phyloP scores from a whole-genome alignment of 2,113 vertebrate species.

The Notechis scutatus region DNA sequence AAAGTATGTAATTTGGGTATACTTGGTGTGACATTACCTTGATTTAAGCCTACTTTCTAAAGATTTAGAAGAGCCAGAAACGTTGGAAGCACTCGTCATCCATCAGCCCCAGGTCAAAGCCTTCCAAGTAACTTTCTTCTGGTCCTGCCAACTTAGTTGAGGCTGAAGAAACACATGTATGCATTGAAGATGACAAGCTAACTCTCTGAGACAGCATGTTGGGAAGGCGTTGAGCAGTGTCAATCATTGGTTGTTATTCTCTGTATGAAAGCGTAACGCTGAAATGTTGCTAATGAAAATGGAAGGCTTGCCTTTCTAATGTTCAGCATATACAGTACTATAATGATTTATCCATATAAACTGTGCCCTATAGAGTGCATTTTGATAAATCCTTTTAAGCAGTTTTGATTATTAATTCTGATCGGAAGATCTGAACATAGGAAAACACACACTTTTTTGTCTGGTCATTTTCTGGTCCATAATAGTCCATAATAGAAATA shows the following conservation, averaged over 20 bases:
- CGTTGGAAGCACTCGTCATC: not conserved
- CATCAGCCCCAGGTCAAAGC: constrained; percentile 6
- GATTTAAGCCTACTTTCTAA: not conserved
- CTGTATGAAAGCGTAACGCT: not conserved
- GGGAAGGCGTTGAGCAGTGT: not conserved
- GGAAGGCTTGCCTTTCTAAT: not conserved
- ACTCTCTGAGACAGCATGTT: not conserved
- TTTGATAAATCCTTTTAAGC: not conserved
- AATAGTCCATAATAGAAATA: not conserved
- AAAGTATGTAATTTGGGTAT: not conserved
- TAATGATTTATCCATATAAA: not conserved
- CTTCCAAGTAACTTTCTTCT: not conserved
- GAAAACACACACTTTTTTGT: not conserved
- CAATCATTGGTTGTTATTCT: not conserved
- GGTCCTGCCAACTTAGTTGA: not conserved
- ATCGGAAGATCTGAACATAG: not conserved
- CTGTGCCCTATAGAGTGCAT: not conserved
- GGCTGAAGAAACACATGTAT: not conserved
- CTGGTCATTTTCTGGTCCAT: not conserved
- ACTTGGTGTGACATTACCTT: not conserved
- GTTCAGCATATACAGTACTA: not conserved
- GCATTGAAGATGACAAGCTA: not conserved
- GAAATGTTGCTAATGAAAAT: not conserved
- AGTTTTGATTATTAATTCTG: not conserved
- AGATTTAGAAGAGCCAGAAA: not conserved